These are phyloP conservation scores for Falco punctatus DNA, from an alignment of 2,113 vertebrate species.

Conservation along the genomic window DNA sequence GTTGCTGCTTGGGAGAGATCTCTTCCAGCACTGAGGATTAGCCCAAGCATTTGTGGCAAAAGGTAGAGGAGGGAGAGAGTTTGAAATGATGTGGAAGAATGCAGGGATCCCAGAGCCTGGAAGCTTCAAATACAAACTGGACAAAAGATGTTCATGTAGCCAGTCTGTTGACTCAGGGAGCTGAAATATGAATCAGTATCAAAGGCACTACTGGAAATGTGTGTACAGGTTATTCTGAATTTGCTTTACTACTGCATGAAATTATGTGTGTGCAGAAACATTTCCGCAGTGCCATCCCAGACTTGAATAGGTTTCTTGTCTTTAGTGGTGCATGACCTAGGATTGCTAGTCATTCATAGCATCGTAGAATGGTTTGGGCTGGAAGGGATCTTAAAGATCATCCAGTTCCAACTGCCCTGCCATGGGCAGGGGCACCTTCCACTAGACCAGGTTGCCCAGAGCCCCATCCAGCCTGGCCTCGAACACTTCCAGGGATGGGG, in stretches of 20 bases:
- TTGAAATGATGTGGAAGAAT: neutral
- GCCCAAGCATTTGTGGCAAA: neutral
- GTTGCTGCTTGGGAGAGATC: neutral
- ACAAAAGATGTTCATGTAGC: neutral
- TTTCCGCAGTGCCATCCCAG: neutral
- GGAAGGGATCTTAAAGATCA: too few relatives aligned
- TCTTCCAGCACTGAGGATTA: neutral
- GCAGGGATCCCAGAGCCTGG: neutral
- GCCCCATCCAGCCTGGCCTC: too few relatives aligned
- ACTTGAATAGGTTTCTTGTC: neutral
- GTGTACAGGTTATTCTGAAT: neutral
- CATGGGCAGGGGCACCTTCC: too few relatives aligned
- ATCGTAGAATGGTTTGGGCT: too few relatives aligned
- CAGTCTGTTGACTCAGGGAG: neutral
- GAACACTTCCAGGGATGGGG: too few relatives aligned
- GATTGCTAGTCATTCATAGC: neutral
- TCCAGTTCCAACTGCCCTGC: too few relatives aligned
- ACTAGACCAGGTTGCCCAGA: too few relatives aligned
- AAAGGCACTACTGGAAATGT: neutral
- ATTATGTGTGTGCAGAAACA: neutral
- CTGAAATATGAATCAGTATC: neutral
- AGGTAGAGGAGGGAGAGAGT: neutral
- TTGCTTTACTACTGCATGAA: neutral
- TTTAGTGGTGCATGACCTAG: neutral
- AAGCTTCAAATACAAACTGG: neutral